Conservation (phyloP, 2,888 invertebrate species). For the Acleris emargana region DNA sequence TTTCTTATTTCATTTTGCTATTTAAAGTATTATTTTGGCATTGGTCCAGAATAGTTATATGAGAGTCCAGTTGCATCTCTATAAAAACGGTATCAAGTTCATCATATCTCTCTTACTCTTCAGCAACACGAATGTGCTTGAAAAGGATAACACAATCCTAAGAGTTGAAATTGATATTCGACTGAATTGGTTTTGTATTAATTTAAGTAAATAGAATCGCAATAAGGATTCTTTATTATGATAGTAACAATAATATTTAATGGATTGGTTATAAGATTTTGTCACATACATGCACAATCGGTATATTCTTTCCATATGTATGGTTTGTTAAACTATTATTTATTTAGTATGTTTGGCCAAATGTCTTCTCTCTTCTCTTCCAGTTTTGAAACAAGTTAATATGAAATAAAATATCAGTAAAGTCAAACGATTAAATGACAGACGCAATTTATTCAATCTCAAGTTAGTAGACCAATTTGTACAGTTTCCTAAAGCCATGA, state of each 20-base stretch:
- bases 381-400: too few species aligned
- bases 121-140: background rate
- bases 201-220: background rate
- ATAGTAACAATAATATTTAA: background rate
- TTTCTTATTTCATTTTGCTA: constrained; percentile 12
- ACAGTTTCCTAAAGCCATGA: too few species aligned
- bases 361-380: too few species aligned
- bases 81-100: background rate
- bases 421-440: too few species aligned
- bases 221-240: background rate
- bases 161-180: background rate
- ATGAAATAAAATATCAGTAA: too few species aligned
- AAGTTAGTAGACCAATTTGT: too few species aligned
- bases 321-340: too few species aligned
- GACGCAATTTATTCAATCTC: too few species aligned
- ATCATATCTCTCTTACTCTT: constrained; percentile 4
- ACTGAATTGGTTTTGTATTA: constrained; percentile 1
- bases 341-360: too few species aligned
- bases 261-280: background rate
- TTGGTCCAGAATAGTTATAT: background rate
- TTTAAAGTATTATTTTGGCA: constrained; percentile 17
- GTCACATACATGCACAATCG: background rate
- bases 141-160: background rate
- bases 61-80: background rate
- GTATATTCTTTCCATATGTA: background rate